These are phyloP conservation scores for Fragum whitleyi DNA, from an alignment of 2,888 invertebrate genomes.

Conservation along the genomic window DNA sequence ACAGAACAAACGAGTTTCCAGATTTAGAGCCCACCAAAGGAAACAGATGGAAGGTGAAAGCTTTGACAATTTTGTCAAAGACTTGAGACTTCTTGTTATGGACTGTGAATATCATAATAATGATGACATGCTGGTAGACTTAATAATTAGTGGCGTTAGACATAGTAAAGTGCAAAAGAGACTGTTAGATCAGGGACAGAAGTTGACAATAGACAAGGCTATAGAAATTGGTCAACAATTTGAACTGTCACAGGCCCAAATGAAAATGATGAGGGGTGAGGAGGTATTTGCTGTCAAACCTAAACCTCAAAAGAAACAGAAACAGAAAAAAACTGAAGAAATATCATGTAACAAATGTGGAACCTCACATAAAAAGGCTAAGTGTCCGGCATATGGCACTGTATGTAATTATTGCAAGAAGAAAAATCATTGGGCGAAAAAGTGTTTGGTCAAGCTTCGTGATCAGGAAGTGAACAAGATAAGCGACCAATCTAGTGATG, in stretches of 20 bases:
- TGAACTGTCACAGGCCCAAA: constrained; percentile 48
- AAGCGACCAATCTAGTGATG: background rate
- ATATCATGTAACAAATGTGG: constrained; percentile 31
- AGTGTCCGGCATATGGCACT: constrained; percentile 43
- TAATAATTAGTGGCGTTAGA: constrained; percentile 47
- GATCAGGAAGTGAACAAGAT: background rate
- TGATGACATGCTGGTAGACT: constrained; percentile 40
- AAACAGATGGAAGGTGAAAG: constrained; percentile 56
- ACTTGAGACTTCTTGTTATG: constrained; percentile 54
- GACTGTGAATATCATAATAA: constrained; percentile 58
- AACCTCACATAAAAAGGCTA: constrained; percentile 13
- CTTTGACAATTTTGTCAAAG: constrained; percentile 61
- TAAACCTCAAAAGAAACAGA: constrained; percentile 16
- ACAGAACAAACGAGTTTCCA: constrained; percentile 60
- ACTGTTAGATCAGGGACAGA: constrained; percentile 49
- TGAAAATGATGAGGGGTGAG: constrained; percentile 55
- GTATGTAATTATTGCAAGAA: constrained; percentile 27
- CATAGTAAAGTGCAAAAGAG: constrained; percentile 47
- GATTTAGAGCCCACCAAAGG: constrained; percentile 53
- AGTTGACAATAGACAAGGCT: constrained; percentile 39
- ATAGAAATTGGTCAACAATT: constrained; percentile 53
- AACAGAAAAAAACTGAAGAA: background rate
- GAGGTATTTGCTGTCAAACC: constrained; percentile 21
- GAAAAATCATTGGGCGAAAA: constrained; percentile 42
- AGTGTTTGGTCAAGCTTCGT: background rate